phyloP scores from a whole-genome alignment of 2,113 vertebrate species.

The Campylomormyrus numenius region DNA sequence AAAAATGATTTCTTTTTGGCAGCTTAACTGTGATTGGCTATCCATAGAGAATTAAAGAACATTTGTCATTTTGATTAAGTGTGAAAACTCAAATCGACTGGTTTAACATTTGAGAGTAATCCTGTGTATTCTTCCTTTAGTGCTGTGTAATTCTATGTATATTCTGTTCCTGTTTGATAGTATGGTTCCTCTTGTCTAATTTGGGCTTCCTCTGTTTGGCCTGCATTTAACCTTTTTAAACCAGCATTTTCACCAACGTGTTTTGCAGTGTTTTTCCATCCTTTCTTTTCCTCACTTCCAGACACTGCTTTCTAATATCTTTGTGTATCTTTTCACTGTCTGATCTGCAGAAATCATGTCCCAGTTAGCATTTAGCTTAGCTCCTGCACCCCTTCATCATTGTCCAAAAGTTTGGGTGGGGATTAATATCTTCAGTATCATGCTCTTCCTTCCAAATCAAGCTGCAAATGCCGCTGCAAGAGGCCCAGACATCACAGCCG shows the following conservation, averaged over 20 bases:
- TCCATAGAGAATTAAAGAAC: neutral
- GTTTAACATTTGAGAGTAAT: neutral
- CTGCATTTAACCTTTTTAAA: neutral
- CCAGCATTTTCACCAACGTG: neutral
- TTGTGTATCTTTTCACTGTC: neutral
- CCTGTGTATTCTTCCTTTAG: neutral
- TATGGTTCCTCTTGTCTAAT: neutral
- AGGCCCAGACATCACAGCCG: neutral
- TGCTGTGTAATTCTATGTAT: neutral
- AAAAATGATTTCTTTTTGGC: neutral
- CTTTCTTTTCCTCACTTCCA: neutral
- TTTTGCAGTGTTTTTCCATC: neutral
- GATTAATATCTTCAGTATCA: neutral
- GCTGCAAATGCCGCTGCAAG: neutral
- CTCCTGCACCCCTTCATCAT: neutral
- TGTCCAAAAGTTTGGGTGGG: neutral
- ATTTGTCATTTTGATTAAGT: neutral
- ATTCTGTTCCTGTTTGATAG: neutral
- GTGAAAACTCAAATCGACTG: neutral
- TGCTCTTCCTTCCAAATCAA: neutral
- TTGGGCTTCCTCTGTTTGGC: neutral
- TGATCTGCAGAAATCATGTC: neutral
- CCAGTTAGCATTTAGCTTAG: neutral
- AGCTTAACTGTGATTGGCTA: neutral
- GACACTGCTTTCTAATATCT: neutral